Base-by-base conservation (phyloP, 1,140 invertebrate species). In the Phymorhynchus buccinoides region DNA sequence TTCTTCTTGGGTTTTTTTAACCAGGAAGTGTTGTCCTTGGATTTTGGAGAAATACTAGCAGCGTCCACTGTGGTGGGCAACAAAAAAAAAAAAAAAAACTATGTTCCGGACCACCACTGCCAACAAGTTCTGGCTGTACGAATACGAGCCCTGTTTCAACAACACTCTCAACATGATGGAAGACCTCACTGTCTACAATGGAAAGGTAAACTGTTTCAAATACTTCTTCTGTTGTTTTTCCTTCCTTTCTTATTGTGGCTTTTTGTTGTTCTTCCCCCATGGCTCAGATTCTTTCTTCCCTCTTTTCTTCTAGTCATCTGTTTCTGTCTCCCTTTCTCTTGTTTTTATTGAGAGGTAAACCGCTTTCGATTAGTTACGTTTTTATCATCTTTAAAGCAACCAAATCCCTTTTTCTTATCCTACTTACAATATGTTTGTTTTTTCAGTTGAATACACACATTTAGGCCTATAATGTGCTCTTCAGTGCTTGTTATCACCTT, bases 41-140 rank as follows among this genome's bases (percentile, higher is more conserved):
- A 86, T 9, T 66, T 88, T 14, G 41, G 82, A 0, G 82, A 62
- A 27, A 39, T 91, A 39, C 66, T 75, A 68, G 32, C 62, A 37
- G 80, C 81, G 78, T 89, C 90, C 16, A 73, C 62, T 3, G 62
- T 89, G 16, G 37, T 91, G 14, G 78, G 39, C 41, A 84, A 89
- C 42, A 86, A 86, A n/a, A n/a, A n/a, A n/a, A n/a, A n/a, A n/a
- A n/a, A n/a, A n/a, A n/a, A n/a, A n/a, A 30, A 88, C 87, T 3
- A 85, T 90, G n/a, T 88, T 88, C 83, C 87, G 88, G 32, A 87
- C 85, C 14, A 87, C 80, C 27, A 89, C 89, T 30, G 88, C 68
- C 35, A 90, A 91, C 68, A 77, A 86, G 48, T 83, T 92, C 30
- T 78, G 84, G 75, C 71, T 93, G 39, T 90, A 91, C 86, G 86